Base-by-base conservation (phyloP, 2,113 vertebrate genomes). In the Scolopax mira region DNA sequence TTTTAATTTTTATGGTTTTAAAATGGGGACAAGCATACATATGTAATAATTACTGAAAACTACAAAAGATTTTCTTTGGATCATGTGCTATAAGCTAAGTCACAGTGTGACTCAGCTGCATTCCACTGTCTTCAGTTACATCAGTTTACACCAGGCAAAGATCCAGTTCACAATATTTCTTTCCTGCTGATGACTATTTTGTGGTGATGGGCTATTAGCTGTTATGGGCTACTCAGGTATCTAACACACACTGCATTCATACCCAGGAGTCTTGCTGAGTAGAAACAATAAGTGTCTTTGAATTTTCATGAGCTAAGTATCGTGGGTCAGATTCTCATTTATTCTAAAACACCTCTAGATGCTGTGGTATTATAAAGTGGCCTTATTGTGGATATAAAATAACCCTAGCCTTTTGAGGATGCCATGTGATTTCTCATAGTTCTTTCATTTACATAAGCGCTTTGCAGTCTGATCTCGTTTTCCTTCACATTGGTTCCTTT, bases 1-100 rank as follows among this genome's bases (percentile, higher is more conserved):
- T 92, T 69, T 88, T 96, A 75, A n/a, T n/a, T 81, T 95, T 92
- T 77, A 81, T 84, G 25, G 37, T 83, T 94, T 93, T 73, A 75
- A 80, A 96, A 82, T 44, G 39, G 15, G 24, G 42, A 67, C 15
- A 62, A 87, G 61, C 46, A 55, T 49, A 81, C 39, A 75, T 48
- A 57, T 89, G 35, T 64, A 93, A 74, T 78, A 88, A 94, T 92
- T 93, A 77, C 21, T 24, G 58, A 39, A 60, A 93, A 75, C 62
- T 66, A 21, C 37, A 14, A 28, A 78, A 74, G 28, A 39, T 83
- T 71, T 44, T 66, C 35, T 77, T 80, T 86, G 57, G 25, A 12
- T 74, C 61, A 24, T 33, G 46, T 49, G 57, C 81, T 81, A 7
- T 64, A 28, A 79, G 25, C n/a, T 89, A 39, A 60, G 88, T 51